Conservation (phyloP, 2,888 invertebrate genomes). For the Dryobota labecula region DNA sequence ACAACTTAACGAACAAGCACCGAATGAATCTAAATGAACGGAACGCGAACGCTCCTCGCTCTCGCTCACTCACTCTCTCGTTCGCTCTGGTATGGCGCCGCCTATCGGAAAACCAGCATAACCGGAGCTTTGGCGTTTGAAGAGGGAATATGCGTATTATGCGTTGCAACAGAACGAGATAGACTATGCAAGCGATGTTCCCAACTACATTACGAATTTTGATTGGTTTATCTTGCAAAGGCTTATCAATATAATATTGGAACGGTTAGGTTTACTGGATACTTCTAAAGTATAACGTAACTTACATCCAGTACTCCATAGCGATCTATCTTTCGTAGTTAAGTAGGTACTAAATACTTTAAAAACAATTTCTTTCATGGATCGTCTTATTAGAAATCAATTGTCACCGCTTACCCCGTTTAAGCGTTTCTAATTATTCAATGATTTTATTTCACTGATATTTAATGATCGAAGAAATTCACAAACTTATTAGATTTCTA, state of each 20-base stretch:
- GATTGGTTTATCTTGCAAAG: constrained; percentile 28
- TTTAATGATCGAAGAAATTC: too few relatives aligned
- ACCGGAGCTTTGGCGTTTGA: constrained; percentile 38
- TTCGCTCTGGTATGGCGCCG: constrained; percentile 32
- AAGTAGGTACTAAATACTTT: not conserved
- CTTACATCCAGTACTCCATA: too few relatives aligned
- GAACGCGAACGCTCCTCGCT: not conserved
- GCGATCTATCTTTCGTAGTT: too few relatives aligned
- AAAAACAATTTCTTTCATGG: not conserved
- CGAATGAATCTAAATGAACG: constrained; percentile 49
- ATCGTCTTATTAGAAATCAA: not conserved
- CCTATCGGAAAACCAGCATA: constrained; percentile 45
- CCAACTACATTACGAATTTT: constrained; percentile 8
- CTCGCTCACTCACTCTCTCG: constrained; percentile 43
- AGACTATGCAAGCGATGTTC: constrained; percentile 17
- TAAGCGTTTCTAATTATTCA: not conserved
- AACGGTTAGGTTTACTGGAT: not conserved
- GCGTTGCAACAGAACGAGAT: constrained; percentile 46
- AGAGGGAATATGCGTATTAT: constrained; percentile 1
- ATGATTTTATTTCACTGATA: not conserved
- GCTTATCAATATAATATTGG: constrained; percentile 18
- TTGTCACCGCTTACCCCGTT: not conserved
- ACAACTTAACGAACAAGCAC: constrained; percentile 63
- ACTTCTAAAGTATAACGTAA: not conserved
- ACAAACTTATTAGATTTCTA: not conserved